These are phyloP conservation scores for Rhynchonycteris naso DNA, from an alignment of 2,797 vertebrate genomes.

Conservation along the genomic window DNA sequence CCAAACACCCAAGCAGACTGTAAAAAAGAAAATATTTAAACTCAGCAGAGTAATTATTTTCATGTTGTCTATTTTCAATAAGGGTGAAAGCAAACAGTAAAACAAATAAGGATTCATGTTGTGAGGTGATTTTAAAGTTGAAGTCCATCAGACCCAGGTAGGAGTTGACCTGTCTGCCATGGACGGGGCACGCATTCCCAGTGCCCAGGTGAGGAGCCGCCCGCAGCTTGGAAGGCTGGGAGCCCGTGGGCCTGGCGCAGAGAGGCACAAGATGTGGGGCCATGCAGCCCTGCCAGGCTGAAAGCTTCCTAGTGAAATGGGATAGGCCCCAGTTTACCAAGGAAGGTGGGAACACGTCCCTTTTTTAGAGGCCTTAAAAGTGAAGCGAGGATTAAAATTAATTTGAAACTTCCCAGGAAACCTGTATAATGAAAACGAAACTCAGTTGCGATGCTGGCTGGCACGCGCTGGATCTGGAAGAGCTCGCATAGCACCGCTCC, in stretches of 20 bases:
- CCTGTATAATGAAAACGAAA: constrained; percentile 85
- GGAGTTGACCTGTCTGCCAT: not conserved
- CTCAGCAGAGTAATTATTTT: constrained; percentile 12
- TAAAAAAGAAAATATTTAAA: not conserved
- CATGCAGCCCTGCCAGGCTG: not conserved
- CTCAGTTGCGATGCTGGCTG: constrained; percentile 79
- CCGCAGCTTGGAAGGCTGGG: not conserved
- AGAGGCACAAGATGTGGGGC: not conserved
- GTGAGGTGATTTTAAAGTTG: constrained; percentile 1
- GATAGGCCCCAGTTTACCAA: constrained; percentile 78
- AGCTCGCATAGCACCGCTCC: constrained; percentile 73
- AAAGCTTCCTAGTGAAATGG: constrained; percentile 68
- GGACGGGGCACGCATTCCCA: not conserved
- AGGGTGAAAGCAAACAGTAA: constrained; percentile 26
- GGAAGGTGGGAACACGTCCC: constrained; percentile 73
- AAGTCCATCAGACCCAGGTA: not conserved
- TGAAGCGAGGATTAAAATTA: constrained; percentile 85
- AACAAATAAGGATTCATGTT: not conserved
- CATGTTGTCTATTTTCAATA: not conserved
- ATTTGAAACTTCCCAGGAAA: constrained; percentile 85
- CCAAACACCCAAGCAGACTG: not conserved
- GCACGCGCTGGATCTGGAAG: constrained; percentile 78
- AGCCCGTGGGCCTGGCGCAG: not conserved
- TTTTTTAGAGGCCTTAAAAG: constrained; percentile 83
- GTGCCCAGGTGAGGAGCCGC: constrained; percentile 26